Percentiles rank a stretch among this genome's conserved stretches.
Conservation (phyloP, 1,140 invertebrate genomes). For the Zaprionus vittiger region DNA sequence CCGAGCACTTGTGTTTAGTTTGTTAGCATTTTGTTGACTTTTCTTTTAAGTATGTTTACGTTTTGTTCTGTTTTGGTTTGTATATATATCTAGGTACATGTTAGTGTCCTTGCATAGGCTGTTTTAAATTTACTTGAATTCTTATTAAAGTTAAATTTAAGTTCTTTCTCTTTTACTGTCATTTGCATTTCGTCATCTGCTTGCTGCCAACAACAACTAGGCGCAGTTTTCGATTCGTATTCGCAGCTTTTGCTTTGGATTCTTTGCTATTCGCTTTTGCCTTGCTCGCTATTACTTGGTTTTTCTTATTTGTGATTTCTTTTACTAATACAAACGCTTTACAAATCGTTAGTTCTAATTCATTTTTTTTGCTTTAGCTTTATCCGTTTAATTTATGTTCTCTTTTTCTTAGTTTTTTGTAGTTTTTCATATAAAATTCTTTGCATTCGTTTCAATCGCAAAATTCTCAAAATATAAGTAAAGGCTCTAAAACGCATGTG, state of each 20-base stretch:
- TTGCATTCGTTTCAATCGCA: conserved; percentile 75
- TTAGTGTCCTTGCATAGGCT: conserved; percentile 81
- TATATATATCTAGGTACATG: conserved; percentile 82
- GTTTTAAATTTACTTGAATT: conserved; percentile 63
- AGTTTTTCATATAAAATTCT: conserved; percentile 73
- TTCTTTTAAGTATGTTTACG: conserved; percentile 31
- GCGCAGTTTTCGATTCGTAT: conserved; percentile 54
- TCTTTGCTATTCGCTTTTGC: conserved; percentile 42
- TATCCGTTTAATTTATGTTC: conserved; percentile 46
- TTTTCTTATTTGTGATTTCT: conserved; percentile 39
- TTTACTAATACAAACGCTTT: conserved; percentile 62
- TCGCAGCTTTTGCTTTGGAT: conserved; percentile 34
- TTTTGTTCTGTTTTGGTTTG: conserved; percentile 57
- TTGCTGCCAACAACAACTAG: conserved; percentile 70
- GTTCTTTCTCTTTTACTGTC: conserved; percentile 11
- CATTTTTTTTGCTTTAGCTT: conserved; percentile 58
- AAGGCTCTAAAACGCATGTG: conserved; percentile 78
- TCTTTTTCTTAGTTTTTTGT: conserved; percentile 45
- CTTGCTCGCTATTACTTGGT: conserved; percentile 60
- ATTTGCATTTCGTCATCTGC: conserved; percentile 36
- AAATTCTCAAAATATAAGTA: conserved; percentile 82
- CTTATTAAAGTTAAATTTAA: conserved; percentile 43
- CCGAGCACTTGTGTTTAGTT: conserved; percentile 73
- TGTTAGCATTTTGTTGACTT: conserved; percentile 37
- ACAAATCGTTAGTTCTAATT: conserved; percentile 61